A percentile compares a stretch with the other conserved stretches of the same genome.
Evolutionary conservation across 2,888 invertebrate species (phyloP).

Genomic region (Acrobasis suavella): DNA sequence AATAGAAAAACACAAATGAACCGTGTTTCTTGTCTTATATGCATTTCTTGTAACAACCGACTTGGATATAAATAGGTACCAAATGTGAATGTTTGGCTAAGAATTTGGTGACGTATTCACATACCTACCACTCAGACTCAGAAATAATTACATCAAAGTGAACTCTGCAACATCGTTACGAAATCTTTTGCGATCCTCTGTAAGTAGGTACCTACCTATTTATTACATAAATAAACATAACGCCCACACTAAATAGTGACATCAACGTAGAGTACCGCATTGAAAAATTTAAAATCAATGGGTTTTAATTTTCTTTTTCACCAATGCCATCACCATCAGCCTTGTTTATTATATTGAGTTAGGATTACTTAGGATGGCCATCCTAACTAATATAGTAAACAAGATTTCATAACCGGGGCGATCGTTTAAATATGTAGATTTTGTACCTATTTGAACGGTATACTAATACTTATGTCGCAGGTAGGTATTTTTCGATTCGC

Average conservation of each 20-base stretch:
- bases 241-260: neutral
- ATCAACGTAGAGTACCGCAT: neutral
- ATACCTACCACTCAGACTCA: neutral
- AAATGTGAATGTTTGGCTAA: neutral
- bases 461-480: too few species aligned
- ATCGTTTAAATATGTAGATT: too few species aligned
- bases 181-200: neutral
- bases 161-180: slow-evolving; percentile 6
- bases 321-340: too few species aligned
- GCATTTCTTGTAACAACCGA: too few species aligned
- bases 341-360: too few species aligned
- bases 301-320: too few species aligned
- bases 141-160: neutral
- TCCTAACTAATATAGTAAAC: too few species aligned
- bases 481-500: neutral
- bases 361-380: too few species aligned
- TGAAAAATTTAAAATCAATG: neutral
- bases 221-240: slow-evolving; percentile 2
- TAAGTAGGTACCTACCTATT: neutral
- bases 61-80: neutral
- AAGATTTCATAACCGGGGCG: too few species aligned
- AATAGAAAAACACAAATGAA: too few species aligned
- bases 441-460: too few species aligned
- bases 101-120: neutral
- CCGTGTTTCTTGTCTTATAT: neutral